Evolutionary conservation across 2,888 invertebrate species (phyloP).

Genomic region (Tachina grossa): DNA sequence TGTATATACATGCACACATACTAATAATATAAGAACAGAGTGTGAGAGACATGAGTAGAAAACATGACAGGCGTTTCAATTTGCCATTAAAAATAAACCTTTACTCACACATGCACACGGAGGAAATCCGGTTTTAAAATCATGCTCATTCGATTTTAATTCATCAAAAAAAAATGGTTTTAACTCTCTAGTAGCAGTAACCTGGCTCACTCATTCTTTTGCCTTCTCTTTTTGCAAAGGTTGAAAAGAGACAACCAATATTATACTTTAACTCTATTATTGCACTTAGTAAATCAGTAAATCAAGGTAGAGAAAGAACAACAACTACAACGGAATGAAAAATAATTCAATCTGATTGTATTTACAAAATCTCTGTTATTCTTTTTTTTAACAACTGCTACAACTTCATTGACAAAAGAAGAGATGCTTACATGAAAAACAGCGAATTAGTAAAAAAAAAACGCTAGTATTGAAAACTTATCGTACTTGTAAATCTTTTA

Average conservation of each 20-base stretch:
- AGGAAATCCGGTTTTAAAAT: conserved; percentile 64
- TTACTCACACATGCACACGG: conserved; percentile 44
- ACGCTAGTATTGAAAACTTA: too few species aligned
- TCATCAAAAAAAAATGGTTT: conserved; percentile 46
- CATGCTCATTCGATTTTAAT: conserved; percentile 64
- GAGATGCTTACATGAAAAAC: background rate
- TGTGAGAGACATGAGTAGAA: conserved; percentile 39
- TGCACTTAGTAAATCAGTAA: conserved; percentile 62
- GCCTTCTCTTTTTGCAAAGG: background rate
- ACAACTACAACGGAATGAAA: conserved; percentile 12
- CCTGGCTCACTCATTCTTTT: conserved; percentile 19
- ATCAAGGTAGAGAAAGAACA: conserved; percentile 47
- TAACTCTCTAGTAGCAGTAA: conserved; percentile 8
- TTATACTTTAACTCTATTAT: conserved; percentile 52
- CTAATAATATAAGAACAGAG: conserved; percentile 1
- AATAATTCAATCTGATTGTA: conserved; percentile 52
- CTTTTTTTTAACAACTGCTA: conserved; percentile 71
- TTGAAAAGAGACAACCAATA: conserved; percentile 54
- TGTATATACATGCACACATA: background rate
- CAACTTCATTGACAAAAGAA: conserved; percentile 4
- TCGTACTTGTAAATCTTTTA: too few species aligned
- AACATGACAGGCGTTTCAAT: conserved; percentile 63
- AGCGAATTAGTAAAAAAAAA: background rate
- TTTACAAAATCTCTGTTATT: conserved; percentile 64
- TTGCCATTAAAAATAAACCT: conserved; percentile 54